These are phyloP conservation scores for Rachycentron canadum DNA, from an alignment of 2,797 vertebrate genomes.

Conservation along the genomic window DNA sequence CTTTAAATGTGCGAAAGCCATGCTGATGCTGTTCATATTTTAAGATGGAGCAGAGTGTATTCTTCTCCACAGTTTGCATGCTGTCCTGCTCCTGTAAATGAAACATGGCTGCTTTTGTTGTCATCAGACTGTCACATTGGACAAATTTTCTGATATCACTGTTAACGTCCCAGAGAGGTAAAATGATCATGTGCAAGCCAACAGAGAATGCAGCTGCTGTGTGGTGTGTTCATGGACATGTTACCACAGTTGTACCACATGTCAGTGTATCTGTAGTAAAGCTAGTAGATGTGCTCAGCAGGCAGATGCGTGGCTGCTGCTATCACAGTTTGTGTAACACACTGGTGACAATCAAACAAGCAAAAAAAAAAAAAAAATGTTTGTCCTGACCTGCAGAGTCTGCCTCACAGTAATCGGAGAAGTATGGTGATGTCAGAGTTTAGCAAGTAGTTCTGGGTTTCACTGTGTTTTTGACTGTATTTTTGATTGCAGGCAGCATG, in stretches of 20 bases:
- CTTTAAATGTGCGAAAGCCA: neutral
- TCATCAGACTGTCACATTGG: neutral
- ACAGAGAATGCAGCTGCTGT: slow-evolving; percentile 10
- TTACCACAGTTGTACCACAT: slow-evolving; percentile 55
- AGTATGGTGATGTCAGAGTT: neutral
- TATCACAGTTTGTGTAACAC: slow-evolving; percentile 55
- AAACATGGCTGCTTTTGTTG: slow-evolving; percentile 17
- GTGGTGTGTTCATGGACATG: slow-evolving; percentile 14
- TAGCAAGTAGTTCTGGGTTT: neutral
- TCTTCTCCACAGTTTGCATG: neutral
- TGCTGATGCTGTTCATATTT: slow-evolving; percentile 22
- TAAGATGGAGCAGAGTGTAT: neutral
- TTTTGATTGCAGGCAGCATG: neutral
- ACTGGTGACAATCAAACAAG: slow-evolving; percentile 17
- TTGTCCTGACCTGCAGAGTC: slow-evolving; percentile 7
- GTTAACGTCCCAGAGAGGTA: slow-evolving; percentile 17
- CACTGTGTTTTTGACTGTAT: neutral
- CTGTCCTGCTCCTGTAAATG: neutral
- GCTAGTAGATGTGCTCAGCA: slow-evolving; percentile 37
- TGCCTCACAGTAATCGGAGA: neutral
- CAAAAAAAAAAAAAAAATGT: slow-evolving; percentile 3
- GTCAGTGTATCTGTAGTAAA: slow-evolving; percentile 58
- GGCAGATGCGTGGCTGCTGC: slow-evolving; percentile 42
- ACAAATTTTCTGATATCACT: slow-evolving; percentile 9
- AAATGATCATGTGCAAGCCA: slow-evolving; percentile 19